Conservation (phyloP, 2,113 vertebrate genomes). For the Bufo gargarizans region DNA sequence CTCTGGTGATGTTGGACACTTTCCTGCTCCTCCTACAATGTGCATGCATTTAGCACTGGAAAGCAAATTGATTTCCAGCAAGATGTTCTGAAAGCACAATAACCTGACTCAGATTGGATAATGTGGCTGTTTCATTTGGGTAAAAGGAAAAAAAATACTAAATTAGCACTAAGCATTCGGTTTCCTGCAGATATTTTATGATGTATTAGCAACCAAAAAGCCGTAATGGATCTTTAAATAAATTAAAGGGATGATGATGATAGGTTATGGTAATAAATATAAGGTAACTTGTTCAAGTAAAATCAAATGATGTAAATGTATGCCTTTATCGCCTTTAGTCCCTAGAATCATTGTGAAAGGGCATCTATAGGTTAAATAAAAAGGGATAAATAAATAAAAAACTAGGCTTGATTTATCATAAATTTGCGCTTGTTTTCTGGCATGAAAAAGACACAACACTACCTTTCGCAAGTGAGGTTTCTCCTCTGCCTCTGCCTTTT, state of each 20-base stretch:
- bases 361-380: not conserved
- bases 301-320: not conserved
- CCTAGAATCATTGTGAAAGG: not conserved
- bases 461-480: too few species aligned
- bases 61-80: constrained; percentile 60
- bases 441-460: too few species aligned
- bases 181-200: constrained; percentile 7
- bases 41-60: constrained; percentile 57
- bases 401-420: too few species aligned
- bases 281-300: too few species aligned
- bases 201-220: not conserved
- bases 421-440: too few species aligned
- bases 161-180: constrained; percentile 41
- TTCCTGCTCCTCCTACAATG: constrained; percentile 68
- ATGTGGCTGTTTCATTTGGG: constrained; percentile 52
- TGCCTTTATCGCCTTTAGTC: not conserved
- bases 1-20: constrained; percentile 60
- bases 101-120: constrained; percentile 58
- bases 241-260: constrained; percentile 1
- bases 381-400: too few species aligned
- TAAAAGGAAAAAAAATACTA: constrained; percentile 50
- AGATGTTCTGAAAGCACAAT: constrained; percentile 13
- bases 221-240: constrained; percentile 18
- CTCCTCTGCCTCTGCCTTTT: too few species aligned
- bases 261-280: not conserved